These are phyloP conservation scores for Tyrophagus putrescentiae DNA, from an alignment of 1,140 invertebrate genomes.

Conservation along the genomic window DNA sequence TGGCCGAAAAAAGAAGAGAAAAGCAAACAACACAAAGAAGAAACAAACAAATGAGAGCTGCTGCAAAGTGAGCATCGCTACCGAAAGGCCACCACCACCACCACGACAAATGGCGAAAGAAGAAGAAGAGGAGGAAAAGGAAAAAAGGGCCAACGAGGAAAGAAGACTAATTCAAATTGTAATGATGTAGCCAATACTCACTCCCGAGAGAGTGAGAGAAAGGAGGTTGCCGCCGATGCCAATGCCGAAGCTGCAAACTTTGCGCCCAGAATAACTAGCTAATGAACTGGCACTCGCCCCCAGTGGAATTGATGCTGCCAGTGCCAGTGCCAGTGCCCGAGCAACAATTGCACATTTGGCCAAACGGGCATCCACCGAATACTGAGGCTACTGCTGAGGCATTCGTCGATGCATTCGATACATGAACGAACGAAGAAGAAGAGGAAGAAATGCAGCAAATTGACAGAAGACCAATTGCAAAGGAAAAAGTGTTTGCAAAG, in stretches of 20 bases:
- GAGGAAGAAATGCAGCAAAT: too few species aligned
- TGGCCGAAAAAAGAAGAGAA: not conserved
- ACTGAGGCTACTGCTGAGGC: too few species aligned
- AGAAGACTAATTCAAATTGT: conserved; percentile 15
- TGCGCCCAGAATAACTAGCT: not conserved
- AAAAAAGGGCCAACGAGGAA: not conserved
- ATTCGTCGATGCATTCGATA: too few species aligned
- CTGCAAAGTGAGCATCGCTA: not conserved
- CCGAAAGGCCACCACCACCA: too few species aligned
- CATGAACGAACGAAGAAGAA: too few species aligned
- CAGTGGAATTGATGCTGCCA: conserved; percentile 6
- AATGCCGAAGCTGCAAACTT: not conserved
- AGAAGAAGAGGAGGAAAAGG: not conserved
- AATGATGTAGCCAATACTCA: conserved; percentile 14
- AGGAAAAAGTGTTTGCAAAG: too few species aligned
- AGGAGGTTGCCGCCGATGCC: too few species aligned
- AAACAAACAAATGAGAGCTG: not conserved
- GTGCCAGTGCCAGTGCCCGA: not conserved
- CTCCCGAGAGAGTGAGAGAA: conserved; percentile 4
- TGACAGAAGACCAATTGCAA: too few species aligned
- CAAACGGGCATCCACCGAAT: too few species aligned
- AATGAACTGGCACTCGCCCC: conserved; percentile 12
- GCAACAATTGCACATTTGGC: too few species aligned
- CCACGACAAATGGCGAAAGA: not conserved
- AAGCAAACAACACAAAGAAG: conserved; percentile 7